A percentile compares a stretch with the other conserved stretches of the same genome.
Conservation (phyloP, 2,888 invertebrate species). For the Galerucella nymphaeae region DNA sequence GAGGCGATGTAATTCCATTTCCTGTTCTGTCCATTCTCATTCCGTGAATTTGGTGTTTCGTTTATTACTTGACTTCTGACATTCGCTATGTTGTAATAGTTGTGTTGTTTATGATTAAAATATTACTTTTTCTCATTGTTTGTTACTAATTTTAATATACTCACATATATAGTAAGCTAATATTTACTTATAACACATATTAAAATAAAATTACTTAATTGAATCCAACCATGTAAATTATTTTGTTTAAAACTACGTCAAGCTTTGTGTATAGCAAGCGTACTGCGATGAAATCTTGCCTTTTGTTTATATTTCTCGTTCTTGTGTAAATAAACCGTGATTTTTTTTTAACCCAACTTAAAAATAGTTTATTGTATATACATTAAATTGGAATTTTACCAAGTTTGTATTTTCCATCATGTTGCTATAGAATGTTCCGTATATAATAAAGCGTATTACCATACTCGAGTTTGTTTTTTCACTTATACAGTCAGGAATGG, state of each 20-base stretch:
- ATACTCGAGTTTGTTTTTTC: background rate
- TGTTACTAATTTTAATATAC: no score
- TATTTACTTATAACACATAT: background rate
- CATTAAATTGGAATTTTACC: slow-evolving; percentile 10
- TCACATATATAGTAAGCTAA: no score
- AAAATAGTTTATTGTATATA: slow-evolving; percentile 15
- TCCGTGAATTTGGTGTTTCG: no score
- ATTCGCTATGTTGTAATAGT: no score
- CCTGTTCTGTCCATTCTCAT: no score
- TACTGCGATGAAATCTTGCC: background rate
- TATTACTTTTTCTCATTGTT: no score
- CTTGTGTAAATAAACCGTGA: slow-evolving; percentile 5
- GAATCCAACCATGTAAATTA: background rate
- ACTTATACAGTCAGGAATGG: background rate
- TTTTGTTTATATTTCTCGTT: slow-evolving; percentile 8
- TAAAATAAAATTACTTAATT: background rate
- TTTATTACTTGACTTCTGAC: no score
- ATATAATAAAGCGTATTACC: background rate
- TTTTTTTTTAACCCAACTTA: slow-evolving; percentile 7
- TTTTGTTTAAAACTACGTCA: slow-evolving; percentile 2
- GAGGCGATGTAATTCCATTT: no score
- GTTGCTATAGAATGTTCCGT: slow-evolving; percentile 26
- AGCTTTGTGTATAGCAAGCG: background rate
- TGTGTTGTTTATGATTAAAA: no score
- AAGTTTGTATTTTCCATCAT: slow-evolving; percentile 35